Evolutionary conservation across 2,888 invertebrate species (phyloP), one percentile per base, ranked within the genome.

Genomic region (Antheraea assamensis): DNA sequence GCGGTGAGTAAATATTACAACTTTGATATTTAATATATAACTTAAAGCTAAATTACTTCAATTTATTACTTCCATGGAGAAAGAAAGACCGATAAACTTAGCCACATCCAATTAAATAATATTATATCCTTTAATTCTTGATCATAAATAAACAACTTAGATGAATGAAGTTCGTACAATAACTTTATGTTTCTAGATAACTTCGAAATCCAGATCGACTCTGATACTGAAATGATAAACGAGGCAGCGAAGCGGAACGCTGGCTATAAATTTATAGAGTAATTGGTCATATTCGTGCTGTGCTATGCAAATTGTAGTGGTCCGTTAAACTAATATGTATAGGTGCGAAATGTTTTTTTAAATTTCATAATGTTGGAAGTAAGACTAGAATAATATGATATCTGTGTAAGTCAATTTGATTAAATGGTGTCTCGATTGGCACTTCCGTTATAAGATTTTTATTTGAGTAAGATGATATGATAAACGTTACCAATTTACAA

Each of bases 241-340:
- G 87, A 87, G 84, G 79, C 76, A 78, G 82, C 83, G 82, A 84
- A 87, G 86, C 80, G 86, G 86, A 87, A 87, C 87, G 85, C 86
- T 84, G 86, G 86, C 86, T 85, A 88, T 87, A 86, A 87, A 87
- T 88, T 87, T 85, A 87, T 85, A 85, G 85, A 83, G 82, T 80
- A 71, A 71, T 74, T 61, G 71, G 61, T 73, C 66, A 30, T 71
- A 71, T 47, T 24, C 58, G 52, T 61, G 47, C 24, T 71, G 64
- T 70, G 49, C 27, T 58, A 49, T 55, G 70, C 70, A 58, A 27
- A 27, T 61, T 66, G 30, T 70, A 71, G 49, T 61, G 73, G 71
- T 73, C 73, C 71, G 58, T 58, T 71, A 30, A 64, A 27, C 27
- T 49, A 30, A 66, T 15, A 47, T n/a, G 58, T 31, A 31, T 30